Conservation (phyloP, 2,113 vertebrate species). For the Siniperca knerii region DNA sequence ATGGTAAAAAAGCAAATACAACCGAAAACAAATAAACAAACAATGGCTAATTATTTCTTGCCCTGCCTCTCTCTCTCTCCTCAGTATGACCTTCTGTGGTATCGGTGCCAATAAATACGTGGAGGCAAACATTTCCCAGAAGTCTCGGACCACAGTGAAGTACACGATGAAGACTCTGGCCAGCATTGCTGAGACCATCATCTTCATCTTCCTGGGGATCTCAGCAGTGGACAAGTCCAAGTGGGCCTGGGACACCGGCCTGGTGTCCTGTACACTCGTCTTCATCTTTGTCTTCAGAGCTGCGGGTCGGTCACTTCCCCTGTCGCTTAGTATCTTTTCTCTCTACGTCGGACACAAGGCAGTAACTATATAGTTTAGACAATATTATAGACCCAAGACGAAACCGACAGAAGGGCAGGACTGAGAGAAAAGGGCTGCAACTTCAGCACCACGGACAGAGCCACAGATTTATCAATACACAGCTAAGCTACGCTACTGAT, state of each 20-base stretch:
- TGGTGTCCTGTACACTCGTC: slow-evolving; percentile 93
- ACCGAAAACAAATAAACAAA: neutral
- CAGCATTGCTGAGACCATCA: slow-evolving; percentile 96
- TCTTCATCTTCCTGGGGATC: slow-evolving; percentile 98
- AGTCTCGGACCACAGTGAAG: slow-evolving; percentile 96
- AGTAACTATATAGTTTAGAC: too few species aligned
- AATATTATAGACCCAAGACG: neutral
- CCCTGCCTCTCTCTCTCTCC: neutral
- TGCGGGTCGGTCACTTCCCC: slow-evolving; percentile 82
- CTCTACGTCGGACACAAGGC: too few species aligned
- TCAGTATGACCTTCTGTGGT: slow-evolving; percentile 95
- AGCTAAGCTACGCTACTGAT: neutral
- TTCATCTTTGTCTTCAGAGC: slow-evolving; percentile 97
- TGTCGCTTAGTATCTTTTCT: too few species aligned
- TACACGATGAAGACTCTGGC: slow-evolving; percentile 99
- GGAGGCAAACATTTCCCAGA: slow-evolving; percentile 98
- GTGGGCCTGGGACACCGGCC: slow-evolving; percentile 97
- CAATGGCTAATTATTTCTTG: too few species aligned
- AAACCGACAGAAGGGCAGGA: neutral
- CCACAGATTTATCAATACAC: neutral
- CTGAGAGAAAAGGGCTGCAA: too few species aligned
- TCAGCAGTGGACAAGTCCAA: slow-evolving; percentile 96
- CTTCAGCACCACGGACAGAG: neutral
- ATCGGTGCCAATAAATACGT: slow-evolving; percentile 97
- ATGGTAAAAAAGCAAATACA: too few species aligned